phyloP scores from a whole-genome alignment of 2,113 vertebrate species.

The Odontophorus gujanensis region DNA sequence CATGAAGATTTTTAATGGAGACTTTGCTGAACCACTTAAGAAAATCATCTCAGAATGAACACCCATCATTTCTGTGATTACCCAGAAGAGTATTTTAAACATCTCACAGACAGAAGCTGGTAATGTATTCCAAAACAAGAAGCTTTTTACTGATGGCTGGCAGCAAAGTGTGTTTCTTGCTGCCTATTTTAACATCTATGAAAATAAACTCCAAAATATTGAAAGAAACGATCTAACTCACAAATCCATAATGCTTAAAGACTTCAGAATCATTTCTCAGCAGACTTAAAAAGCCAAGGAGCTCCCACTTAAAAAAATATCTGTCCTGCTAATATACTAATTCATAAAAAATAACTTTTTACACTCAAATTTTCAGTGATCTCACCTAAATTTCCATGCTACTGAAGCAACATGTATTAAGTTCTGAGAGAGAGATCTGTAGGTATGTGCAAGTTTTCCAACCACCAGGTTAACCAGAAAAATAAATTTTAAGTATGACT shows the following conservation, averaged over 20 bases:
- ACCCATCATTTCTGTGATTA: neutral
- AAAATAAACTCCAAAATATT: neutral
- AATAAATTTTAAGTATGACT: neutral
- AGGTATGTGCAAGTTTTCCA: neutral
- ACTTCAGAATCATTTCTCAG: neutral
- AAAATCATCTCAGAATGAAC: constrained; percentile 12
- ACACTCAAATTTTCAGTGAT: neutral
- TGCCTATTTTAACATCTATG: neutral
- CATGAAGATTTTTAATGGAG: neutral
- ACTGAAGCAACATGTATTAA: neutral
- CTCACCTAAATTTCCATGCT: neutral
- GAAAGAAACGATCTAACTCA: neutral
- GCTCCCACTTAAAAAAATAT: neutral
- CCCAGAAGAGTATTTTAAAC: constrained; percentile 15
- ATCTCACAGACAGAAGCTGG: neutral
- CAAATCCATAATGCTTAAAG: neutral
- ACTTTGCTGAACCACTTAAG: constrained; percentile 3
- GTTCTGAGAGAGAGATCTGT: neutral
- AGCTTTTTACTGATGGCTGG: neutral
- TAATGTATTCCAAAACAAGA: constrained; percentile 33
- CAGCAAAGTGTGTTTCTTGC: neutral
- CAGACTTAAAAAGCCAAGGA: neutral
- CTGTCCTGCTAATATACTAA: neutral
- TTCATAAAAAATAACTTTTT: neutral
- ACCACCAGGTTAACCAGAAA: neutral